Percentiles rank a stretch among this genome's conserved stretches.
Conservation (phyloP, 2,888 invertebrate species). For the Cephus pygmeus region DNA sequence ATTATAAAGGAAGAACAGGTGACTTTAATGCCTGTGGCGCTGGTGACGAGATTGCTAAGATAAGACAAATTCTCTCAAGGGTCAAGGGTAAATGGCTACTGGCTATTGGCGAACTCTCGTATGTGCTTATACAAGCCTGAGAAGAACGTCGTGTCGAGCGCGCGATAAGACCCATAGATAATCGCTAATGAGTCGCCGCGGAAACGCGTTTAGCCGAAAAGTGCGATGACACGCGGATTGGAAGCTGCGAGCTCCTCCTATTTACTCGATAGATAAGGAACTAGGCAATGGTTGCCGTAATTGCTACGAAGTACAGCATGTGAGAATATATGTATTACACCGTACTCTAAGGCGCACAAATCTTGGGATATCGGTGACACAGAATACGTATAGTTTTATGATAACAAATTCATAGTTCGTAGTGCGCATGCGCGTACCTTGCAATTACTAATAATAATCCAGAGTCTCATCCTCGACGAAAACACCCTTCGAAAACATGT, state of each 20-base stretch:
- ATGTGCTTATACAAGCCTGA: background rate
- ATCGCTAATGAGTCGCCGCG: background rate
- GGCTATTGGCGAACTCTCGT: background rate
- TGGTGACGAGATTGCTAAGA: background rate
- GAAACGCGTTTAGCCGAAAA: background rate
- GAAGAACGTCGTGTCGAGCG: background rate
- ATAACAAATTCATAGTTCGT: no score
- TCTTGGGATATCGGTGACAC: no score
- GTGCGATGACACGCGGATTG: background rate
- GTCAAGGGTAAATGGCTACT: background rate
- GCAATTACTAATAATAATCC: background rate
- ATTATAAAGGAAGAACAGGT: background rate
- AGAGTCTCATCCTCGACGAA: background rate
- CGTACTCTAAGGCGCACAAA: fast-evolving
- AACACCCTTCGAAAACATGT: background rate
- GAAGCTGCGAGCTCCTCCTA: background rate
- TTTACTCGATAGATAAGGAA: background rate
- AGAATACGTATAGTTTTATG: fast-evolving
- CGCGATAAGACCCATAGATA: background rate
- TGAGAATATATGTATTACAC: background rate
- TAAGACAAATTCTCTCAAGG: background rate
- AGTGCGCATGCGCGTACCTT: no score
- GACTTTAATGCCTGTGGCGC: background rate
- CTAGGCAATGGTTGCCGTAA: background rate
- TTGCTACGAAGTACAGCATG: background rate